Evolutionary conservation across 2,888 invertebrate genomes (phyloP), one percentile per base, ranked within the genome.

Genomic region (Scaptodrosophila latifasciaeformis): DNA sequence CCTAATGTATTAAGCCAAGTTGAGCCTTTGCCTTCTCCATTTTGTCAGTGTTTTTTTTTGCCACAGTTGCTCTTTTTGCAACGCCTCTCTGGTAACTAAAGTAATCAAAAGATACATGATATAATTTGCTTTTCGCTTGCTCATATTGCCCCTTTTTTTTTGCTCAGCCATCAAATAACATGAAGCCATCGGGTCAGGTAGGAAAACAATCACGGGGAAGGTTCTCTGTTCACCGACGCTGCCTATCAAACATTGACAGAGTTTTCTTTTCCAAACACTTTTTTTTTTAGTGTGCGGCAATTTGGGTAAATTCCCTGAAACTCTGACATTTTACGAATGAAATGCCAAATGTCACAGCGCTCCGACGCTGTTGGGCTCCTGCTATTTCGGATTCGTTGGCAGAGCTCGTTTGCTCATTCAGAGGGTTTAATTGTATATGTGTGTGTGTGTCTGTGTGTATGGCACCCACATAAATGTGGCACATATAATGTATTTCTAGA

Each of bases 291-390:
- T n/a, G n/a, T n/a, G n/a, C n/a, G n/a, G n/a, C n/a, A n/a, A n/a
- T n/a, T n/a, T n/a, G n/a, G n/a, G n/a, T n/a, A n/a, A n/a, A n/a
- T n/a, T n/a, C n/a, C n/a, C n/a, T n/a, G n/a, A 51, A 75, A 70
- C 72, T 78, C 59, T 78, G 72, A 62, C 76, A 78, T 72, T 72
- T 78, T 39, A n/a, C 29, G 18, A 43, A 13, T 27, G n/a, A 70
- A 74, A 77, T 62, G 65, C 49, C 65, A 70, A 70, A 70, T 54
- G 70, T 75, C 69, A 61, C 40, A 17, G 19, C 27, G 24, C 17
- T 30, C 18, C 17, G 17, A 46, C 35, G 15, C 27, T 37, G 37
- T 3, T 37, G 6, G 31, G 9, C 27, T 5, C 5, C 27, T 27
- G 27, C 27, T 6, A 27, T 5, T 27, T 54, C 58, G 67, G 57